A percentile compares a stretch with the other conserved stretches of the same genome.
Conservation (phyloP, 2,888 invertebrate genomes). For the Agrochola lota region DNA sequence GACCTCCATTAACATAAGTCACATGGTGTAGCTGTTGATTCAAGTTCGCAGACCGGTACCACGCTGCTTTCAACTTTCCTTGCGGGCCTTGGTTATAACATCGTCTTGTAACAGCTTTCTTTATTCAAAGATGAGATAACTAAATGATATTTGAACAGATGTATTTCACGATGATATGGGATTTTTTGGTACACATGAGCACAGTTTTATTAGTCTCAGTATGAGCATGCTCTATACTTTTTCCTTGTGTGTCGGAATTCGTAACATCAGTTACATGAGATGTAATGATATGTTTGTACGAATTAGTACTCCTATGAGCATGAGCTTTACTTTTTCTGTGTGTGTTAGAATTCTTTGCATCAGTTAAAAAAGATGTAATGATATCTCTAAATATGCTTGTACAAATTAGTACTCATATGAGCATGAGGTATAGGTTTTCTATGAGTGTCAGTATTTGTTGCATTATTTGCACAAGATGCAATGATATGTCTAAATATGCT, state of each 20-base stretch:
- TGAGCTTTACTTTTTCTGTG: not conserved
- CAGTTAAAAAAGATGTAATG: slow-evolving; percentile 1
- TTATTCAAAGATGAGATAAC: slow-evolving; percentile 84
- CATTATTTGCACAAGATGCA: slow-evolving; percentile 1
- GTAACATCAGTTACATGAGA: not conserved
- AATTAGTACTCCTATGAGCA: slow-evolving; percentile 15
- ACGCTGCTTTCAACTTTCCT: slow-evolving; percentile 87
- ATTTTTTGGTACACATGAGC: slow-evolving; percentile 23
- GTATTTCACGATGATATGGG: slow-evolving; percentile 50
- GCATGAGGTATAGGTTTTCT: not conserved
- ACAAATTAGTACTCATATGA: slow-evolving; percentile 11
- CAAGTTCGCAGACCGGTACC: slow-evolving; percentile 82
- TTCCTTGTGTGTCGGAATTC: not conserved
- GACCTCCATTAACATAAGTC: slow-evolving; percentile 71
- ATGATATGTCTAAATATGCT: not conserved
- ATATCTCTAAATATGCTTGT: not conserved
- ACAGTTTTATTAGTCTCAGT: slow-evolving; percentile 9
- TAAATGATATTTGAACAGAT: slow-evolving; percentile 73
- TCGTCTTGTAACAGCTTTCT: slow-evolving; percentile 86
- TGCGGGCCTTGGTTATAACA: slow-evolving; percentile 78
- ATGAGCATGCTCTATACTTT: not conserved
- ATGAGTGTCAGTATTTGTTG: not conserved
- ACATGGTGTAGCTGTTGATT: slow-evolving; percentile 71
- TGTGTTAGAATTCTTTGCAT: not conserved
- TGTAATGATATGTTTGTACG: not conserved